Evolutionary conservation across 92 coral and sea anemone genomes (phyloP).

Genomic region (Siderastrea siderea): DNA sequence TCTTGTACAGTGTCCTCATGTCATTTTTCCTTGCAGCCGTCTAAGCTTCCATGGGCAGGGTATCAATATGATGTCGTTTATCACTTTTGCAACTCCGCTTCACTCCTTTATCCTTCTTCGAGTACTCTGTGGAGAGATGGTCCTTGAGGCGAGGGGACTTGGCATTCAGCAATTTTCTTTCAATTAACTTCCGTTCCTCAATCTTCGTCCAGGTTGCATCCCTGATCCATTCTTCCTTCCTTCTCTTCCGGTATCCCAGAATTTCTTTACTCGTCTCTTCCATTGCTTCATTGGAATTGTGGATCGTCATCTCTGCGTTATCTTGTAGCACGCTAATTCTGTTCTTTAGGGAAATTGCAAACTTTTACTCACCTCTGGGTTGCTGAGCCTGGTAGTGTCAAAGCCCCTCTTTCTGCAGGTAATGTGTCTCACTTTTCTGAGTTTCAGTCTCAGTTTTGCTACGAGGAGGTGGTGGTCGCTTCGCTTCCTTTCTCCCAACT

Average conservation of each 20-base stretch:
- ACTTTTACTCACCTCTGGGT: not conserved
- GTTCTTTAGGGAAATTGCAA: not conserved
- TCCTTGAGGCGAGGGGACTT: too few relatives aligned
- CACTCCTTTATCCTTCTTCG: slow-evolving; percentile 16
- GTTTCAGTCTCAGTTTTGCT: slow-evolving; percentile 3
- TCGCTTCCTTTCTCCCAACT: slow-evolving; percentile 13
- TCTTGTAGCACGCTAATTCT: not conserved
- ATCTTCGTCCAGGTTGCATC: too few relatives aligned
- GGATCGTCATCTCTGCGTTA: not conserved
- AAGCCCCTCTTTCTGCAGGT: slow-evolving; percentile 10
- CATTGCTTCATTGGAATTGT: too few relatives aligned
- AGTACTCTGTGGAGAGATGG: too few relatives aligned
- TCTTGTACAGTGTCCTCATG: slow-evolving; percentile 11
- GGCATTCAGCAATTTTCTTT: too few relatives aligned
- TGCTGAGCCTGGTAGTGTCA: not conserved
- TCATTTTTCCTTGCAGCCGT: slow-evolving; percentile 40
- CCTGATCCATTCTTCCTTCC: too few relatives aligned
- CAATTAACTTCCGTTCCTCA: too few relatives aligned
- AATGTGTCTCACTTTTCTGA: slow-evolving; percentile 26
- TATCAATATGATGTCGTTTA: slow-evolving; percentile 37
- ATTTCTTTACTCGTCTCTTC: too few relatives aligned
- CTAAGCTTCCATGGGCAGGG: slow-evolving; percentile 7
- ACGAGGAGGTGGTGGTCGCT: not conserved
- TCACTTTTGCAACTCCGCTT: slow-evolving; percentile 36
- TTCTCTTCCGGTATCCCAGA: too few relatives aligned